phyloP scores from a whole-genome alignment of 2,113 vertebrate genomes.

The Hydrochoerus hydrochaeris region DNA sequence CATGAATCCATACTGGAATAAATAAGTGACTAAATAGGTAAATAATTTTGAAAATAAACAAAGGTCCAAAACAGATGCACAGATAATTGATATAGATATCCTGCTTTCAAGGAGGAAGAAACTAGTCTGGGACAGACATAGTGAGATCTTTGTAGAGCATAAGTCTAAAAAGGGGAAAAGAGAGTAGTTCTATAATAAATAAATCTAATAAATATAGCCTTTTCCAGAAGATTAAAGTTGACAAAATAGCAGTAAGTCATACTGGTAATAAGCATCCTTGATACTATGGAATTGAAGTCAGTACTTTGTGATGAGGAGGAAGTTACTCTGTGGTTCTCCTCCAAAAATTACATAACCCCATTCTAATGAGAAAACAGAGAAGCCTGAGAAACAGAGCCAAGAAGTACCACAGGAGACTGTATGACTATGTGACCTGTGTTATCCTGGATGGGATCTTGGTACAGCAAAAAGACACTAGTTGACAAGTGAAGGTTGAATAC shows the following conservation, averaged over 20 bases:
- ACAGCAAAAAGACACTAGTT: neutral
- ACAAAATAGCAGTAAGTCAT: accelerated
- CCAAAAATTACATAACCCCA: neutral
- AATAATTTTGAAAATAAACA: neutral
- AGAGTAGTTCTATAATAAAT: neutral
- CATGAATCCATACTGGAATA: neutral
- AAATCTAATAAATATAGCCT: neutral
- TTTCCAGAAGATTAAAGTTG: neutral
- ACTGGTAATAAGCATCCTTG: neutral
- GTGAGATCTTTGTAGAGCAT: neutral
- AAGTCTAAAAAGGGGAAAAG: neutral
- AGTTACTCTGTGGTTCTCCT: neutral
- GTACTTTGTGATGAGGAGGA: neutral
- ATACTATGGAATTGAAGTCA: neutral
- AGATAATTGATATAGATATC: neutral
- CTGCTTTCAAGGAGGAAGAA: neutral
- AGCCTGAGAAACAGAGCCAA: neutral
- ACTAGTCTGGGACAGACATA: neutral
- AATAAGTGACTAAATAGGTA: neutral
- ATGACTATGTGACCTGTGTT: too few species aligned
- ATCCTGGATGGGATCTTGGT: neutral
- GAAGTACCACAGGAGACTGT: neutral
- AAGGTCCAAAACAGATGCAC: neutral
- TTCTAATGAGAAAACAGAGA: neutral
- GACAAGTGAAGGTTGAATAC: neutral